Percentiles rank a stretch among this genome's conserved stretches.
Conservation (phyloP, 1,140 invertebrate species). For the Zaprionus davidi region DNA sequence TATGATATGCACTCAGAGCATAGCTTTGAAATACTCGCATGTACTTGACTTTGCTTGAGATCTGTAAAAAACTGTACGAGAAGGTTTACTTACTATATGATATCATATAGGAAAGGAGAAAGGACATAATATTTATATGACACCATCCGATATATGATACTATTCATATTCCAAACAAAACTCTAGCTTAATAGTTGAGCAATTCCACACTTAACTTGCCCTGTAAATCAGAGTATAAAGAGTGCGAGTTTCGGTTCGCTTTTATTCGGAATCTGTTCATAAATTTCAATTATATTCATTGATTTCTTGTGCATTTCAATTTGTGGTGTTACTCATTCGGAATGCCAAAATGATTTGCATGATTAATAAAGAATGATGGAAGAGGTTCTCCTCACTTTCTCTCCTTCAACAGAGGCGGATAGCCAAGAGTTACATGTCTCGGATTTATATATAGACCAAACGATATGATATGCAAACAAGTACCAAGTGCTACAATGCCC, state of each 20-base stretch:
- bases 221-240: background rate
- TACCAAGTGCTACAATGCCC: background rate
- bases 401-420: background rate
- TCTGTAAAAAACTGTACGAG: background rate
- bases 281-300: conserved; percentile 4
- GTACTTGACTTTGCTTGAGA: background rate
- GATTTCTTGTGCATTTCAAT: conserved; percentile 18
- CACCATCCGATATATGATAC: no score
- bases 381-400: conserved; percentile 8
- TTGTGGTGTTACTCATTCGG: conserved; percentile 33
- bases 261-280: background rate
- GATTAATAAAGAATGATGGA: conserved; percentile 15
- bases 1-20: background rate
- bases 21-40: background rate
- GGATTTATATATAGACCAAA: conserved; percentile 8
- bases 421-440: background rate
- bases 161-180: no score
- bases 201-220: no score
- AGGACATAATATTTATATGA: background rate
- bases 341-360: conserved; percentile 40
- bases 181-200: no score
- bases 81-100: no score
- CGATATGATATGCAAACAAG: conserved; percentile 50
- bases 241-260: background rate
- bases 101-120: background rate